Base-by-base conservation (phyloP, 2,888 invertebrate species). In the Macrosiphum euphorbiae region DNA sequence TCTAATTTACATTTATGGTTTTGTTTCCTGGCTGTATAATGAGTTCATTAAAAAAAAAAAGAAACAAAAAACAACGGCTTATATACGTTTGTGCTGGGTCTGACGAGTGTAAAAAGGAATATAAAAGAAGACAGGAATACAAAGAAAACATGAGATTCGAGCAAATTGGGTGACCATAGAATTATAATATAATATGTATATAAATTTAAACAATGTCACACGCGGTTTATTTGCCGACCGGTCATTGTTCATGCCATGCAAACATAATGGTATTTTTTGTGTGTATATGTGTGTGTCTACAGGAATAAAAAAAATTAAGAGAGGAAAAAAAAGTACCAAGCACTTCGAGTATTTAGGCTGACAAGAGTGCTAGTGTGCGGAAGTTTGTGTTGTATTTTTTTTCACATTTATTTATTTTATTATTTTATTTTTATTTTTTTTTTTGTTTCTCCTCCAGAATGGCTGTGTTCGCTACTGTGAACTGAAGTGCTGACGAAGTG, bases 401-500 rank as follows among this genome's bases (percentile, higher is more conserved):
- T 26, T 58, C 55, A 50, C 47, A 13, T 35, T 26, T 61, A 52
- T 86, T 84, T 35, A 35, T 26, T 90, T 67, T 90, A 47, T 52
- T 44, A 44, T 91, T 85, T 91, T 91, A 16, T 89, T 89, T 47
- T 44, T 44, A 44, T 44, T 67, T 47, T 58, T 58, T 35, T 58
- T 92, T 87, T 61, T 85, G 85, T 91, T 87, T 47, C n/a, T 92
- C 86, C 67, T 61, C 47, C 91, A 85, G 35, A 85, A 84, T n/a
- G 55, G 41, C 52, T 41, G 41, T 52, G 91, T 84, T 67, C 44
- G 52, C 67, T 24, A 26, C 55, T 67, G 88, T 92, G 78, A 88
- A 88, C 88, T 93, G 89, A 93, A 93, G 93, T 93, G 93, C 93
- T 93, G 93, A 93, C 93, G 93, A 84, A 93, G 93, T 89, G 93